phyloP scores from a whole-genome alignment of 2,113 vertebrate species.

The Junco hyemalis region DNA sequence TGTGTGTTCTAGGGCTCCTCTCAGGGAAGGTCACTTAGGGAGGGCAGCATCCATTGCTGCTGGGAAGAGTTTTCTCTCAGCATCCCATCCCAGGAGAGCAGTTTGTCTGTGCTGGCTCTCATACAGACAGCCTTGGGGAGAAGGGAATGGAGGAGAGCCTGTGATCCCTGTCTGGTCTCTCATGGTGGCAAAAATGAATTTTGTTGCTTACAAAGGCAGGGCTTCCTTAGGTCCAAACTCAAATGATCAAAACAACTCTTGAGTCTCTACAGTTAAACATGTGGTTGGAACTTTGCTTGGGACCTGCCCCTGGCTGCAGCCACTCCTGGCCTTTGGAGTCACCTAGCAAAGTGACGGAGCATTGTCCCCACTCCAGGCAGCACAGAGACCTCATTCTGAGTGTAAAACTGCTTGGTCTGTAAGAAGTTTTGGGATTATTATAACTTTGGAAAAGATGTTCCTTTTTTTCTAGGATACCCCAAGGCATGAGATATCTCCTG shows the following conservation, averaged over 20 bases:
- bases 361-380: not conserved
- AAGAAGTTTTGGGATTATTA: not conserved
- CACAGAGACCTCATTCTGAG: not conserved
- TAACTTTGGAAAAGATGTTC: not conserved
- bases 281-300: not conserved
- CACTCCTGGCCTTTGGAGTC: not conserved
- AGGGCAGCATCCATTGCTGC: rapidly evolving
- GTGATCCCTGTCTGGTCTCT: not conserved
- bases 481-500: not conserved
- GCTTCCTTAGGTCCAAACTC: not conserved
- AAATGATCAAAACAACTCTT: not conserved
- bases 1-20: not conserved
- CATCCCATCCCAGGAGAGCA: not conserved
- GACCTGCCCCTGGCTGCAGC: not conserved
- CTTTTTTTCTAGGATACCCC: not conserved
- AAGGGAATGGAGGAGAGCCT: not conserved
- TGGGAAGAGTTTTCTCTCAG: not conserved
- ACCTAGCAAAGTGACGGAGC: not conserved
- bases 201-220: not conserved
- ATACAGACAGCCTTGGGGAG: not conserved
- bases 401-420: not conserved
- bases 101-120: not conserved
- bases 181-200: not conserved
- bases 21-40: not conserved
- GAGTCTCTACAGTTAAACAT: not conserved